Base-by-base conservation (phyloP, 2,113 vertebrate species). In the Lampris incognitus region DNA sequence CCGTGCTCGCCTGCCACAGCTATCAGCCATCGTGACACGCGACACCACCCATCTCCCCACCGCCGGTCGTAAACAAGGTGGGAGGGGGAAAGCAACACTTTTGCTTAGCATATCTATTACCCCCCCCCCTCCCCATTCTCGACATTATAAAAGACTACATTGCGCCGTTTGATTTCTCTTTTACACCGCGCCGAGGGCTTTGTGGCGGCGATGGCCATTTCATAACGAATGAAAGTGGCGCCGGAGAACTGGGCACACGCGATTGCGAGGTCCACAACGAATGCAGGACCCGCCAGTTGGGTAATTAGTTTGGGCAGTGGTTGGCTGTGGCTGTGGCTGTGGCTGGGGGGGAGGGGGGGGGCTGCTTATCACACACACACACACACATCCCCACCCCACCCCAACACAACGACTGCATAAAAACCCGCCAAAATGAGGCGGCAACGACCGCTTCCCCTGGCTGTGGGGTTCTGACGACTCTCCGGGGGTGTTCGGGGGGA, bases 301-400 rank as follows among this genome's bases (percentile, higher is more conserved):
- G 88, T 92, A 92, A 93, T 92, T 92, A 92, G 86, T 86, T 79
- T 85, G 72, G 88, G 84, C 79, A 56, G 82, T 66, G 69, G 66
- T 86, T 84, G 74, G 81, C 88, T 68, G 74, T 79, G 88, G 59
- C 74, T 68, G 79, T 60, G 86, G 85, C 84, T 24, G 24, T 24
- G 24, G 24, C 24, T 24, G 24, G 73, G 81, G 86, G 81, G 82
- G 24, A 24, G 48, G 50, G 13, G n/a, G 73, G 81, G 86, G 81
- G 82, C 81, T 44, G 82, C 89, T 89, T 80, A 89, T 90, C 90
- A 91, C 90, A 10, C 9, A 10, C 51, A 5, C 51, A 5, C 51
- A 9, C 51, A 3, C 9, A 9, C 51, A 5, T 9, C 51, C 51
- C 51, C 51, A 9, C 51, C 9, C 51, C 9, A 9, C 79, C 78